A percentile compares a stretch with the other conserved stretches of the same genome.
phyloP scores from a whole-genome alignment of 2,888 invertebrate species.

The Neoscelio sp. region DNA sequence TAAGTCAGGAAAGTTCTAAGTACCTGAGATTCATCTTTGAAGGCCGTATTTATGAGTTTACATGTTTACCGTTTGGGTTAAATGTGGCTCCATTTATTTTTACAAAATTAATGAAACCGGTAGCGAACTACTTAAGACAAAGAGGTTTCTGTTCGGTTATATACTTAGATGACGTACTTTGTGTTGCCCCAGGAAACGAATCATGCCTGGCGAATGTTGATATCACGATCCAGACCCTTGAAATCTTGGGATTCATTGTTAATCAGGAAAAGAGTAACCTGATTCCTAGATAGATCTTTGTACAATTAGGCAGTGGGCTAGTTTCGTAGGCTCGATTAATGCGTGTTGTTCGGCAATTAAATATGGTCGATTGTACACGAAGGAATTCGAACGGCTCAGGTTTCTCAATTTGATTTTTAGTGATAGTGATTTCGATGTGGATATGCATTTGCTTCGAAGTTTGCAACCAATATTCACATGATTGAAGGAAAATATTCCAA shows the following conservation, averaged over 20 bases:
- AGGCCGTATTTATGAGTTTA: constrained; percentile 56
- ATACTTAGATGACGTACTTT: constrained; percentile 67
- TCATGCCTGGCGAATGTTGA: too few relatives aligned
- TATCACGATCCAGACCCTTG: too few relatives aligned
- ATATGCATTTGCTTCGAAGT: not conserved
- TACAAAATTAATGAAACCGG: too few relatives aligned
- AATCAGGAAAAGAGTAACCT: too few relatives aligned
- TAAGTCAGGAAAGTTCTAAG: constrained; percentile 41
- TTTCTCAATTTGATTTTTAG: not conserved
- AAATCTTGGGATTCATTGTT: too few relatives aligned
- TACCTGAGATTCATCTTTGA: constrained; percentile 62
- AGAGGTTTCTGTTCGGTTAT: constrained; percentile 23
- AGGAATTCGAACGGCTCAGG: constrained; percentile 1
- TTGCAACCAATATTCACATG: not conserved
- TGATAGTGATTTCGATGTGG: not conserved
- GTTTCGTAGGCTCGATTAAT: not conserved
- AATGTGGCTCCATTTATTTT: constrained; percentile 40
- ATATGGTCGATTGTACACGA: not conserved
- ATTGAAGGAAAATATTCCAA: constrained; percentile 8
- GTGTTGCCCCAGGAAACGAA: too few relatives aligned
- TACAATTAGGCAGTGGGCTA: constrained; percentile 5
- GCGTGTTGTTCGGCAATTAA: constrained; percentile 1
- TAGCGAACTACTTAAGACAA: too few relatives aligned
- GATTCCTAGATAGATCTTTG: too few relatives aligned
- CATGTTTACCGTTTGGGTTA: constrained; percentile 60